These are phyloP conservation scores for Lutjanus campechanus DNA, from an alignment of 2,797 vertebrate species.

Conservation along the genomic window DNA sequence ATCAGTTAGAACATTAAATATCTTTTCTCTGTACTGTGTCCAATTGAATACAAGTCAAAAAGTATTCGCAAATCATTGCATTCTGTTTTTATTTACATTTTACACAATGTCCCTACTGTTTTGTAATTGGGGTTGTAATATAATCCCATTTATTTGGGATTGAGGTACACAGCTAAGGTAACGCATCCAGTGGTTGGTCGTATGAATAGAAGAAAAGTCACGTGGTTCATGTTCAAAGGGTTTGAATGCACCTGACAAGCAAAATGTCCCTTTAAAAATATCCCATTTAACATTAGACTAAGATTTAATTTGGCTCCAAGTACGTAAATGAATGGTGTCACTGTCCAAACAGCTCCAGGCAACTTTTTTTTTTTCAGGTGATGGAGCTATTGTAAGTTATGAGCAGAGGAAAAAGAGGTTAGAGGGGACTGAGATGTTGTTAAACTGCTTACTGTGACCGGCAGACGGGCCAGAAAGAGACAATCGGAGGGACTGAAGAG, in stretches of 20 bases:
- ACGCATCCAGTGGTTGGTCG: conserved; percentile 51
- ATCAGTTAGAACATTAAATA: no score
- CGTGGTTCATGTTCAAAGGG: conserved; percentile 9
- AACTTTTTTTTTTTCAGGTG: conserved; percentile 2
- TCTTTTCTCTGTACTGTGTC: no score
- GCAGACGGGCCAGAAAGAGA: conserved; percentile 37
- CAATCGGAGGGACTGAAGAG: conserved; percentile 30
- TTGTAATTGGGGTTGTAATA: conserved; percentile 2
- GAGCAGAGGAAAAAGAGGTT: conserved; percentile 3
- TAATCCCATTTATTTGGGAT: conserved; percentile 44
- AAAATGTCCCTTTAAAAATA: conserved; percentile 55
- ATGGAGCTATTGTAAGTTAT: background rate
- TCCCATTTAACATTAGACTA: conserved; percentile 26
- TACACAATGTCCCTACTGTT: no score
- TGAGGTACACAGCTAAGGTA: conserved; percentile 60
- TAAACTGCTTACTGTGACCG: conserved; percentile 39
- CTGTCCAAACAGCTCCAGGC: conserved; percentile 31
- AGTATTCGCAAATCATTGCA: no score
- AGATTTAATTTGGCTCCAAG: conserved; percentile 49
- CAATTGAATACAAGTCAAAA: no score
- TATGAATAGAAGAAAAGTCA: conserved; percentile 21
- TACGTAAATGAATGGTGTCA: conserved; percentile 33
- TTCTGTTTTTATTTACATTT: no score
- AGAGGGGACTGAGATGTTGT: conserved; percentile 17
- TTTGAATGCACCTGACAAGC: conserved; percentile 33